Evolutionary conservation across 1,140 invertebrate genomes (phyloP).

Genomic region (Oryzaephilus surinamensis): DNA sequence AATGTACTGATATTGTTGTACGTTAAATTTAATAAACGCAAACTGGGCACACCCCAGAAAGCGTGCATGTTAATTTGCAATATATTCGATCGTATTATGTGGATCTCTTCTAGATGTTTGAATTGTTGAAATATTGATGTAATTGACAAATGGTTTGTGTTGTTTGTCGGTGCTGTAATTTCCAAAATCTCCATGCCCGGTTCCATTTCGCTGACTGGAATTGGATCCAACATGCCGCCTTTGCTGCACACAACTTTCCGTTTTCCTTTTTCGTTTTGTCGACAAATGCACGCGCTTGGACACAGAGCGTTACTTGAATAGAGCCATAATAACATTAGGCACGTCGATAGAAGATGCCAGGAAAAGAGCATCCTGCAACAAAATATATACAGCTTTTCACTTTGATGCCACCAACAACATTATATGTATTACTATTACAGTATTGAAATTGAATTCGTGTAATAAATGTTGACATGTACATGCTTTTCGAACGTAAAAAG

Average conservation of each 20-base stretch:
- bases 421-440: no score
- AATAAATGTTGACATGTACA: no score
- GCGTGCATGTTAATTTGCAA: slow-evolving; percentile 68
- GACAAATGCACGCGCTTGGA: slow-evolving; percentile 29
- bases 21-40: slow-evolving; percentile 58
- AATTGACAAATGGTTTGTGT: slow-evolving; percentile 55
- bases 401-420: no score
- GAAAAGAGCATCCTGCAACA: slow-evolving; percentile 29
- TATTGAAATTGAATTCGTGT: no score
- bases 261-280: slow-evolving; percentile 25
- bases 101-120: slow-evolving; percentile 56
- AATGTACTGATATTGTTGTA: slow-evolving; percentile 65
- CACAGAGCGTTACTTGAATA: slow-evolving; percentile 31
- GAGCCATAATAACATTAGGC: slow-evolving; percentile 30
- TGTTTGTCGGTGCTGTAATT: slow-evolving; percentile 52
- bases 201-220: slow-evolving; percentile 52
- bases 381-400: no score
- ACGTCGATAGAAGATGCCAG: slow-evolving; percentile 24
- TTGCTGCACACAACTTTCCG: slow-evolving; percentile 35
- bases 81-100: slow-evolving; percentile 61
- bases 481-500: no score
- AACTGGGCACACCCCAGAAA: slow-evolving; percentile 64
- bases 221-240: slow-evolving; percentile 48
- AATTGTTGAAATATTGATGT: slow-evolving; percentile 61
- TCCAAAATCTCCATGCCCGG: slow-evolving; percentile 52